Base-by-base conservation (phyloP, 2,113 vertebrate species). In the Colaptes auratus region DNA sequence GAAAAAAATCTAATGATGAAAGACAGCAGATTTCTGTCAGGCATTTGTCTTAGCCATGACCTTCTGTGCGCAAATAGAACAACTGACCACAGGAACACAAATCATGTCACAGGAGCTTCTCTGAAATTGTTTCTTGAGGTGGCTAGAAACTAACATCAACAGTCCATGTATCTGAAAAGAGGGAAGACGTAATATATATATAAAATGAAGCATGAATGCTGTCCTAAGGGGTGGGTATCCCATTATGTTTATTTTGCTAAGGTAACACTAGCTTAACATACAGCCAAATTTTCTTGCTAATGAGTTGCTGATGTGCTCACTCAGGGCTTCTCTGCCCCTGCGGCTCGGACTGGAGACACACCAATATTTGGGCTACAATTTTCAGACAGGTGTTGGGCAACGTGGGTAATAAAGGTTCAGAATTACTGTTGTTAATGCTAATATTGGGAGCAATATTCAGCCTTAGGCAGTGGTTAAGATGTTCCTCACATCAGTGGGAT, bases 21-120 rank as follows among this genome's bases (percentile, higher is more conserved):
- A 91, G 92, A 93, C 93, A 94, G 84, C 70, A 91, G 82, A 93
- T 92, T 86, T 86, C 88, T 86, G 90, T 86, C 92, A 92, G 79
- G 69, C 89, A 83, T 97, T 94, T 94, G 56, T 92, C 94, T 95
- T 76, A 83, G 86, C 61, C 81, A 93, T 88, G 93, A 96, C 88
- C 88, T 93, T 94, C 87, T 86, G 60, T 64, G 65, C 83, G 67
- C 95, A 90, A 95, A 92, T 86, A 94, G 64, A 95, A 87, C 89
- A 95, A 93, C 55, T 96, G 94, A 94, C 92, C 86, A 89, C 28
- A 74, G 69, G 65, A 92, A 87, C 92, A 96, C 90, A 96, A 96
- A 95, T 94, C 93, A 90, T 58, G 58, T 88, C 27, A 5, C 23
- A 5, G 19, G 12, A 65, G 5, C 66, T 95, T 92, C 90, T 93